Percentiles rank a stretch among this genome's conserved stretches.
Conservation (phyloP, 1,140 invertebrate species). For the Drosophila parvula region DNA sequence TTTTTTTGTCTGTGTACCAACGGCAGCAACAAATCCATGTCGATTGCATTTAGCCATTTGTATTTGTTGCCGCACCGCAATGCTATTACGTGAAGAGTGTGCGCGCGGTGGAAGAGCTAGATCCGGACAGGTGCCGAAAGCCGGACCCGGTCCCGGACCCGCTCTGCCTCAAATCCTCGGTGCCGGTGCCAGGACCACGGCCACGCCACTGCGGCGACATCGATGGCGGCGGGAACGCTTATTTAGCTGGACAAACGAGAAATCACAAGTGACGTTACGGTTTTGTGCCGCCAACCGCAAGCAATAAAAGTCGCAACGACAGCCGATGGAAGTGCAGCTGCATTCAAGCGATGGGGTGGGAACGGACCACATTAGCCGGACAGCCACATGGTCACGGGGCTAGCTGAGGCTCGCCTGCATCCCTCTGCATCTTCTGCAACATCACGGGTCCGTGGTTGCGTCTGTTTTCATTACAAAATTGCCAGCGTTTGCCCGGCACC, state of each 20-base stretch:
- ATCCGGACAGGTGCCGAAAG: constrained; percentile 70
- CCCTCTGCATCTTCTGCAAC: constrained; percentile 2
- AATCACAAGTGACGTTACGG: constrained; percentile 81
- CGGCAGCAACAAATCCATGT: constrained; percentile 34
- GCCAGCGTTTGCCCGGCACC: constrained; percentile 65
- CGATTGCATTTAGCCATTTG: constrained; percentile 44
- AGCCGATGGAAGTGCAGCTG: constrained; percentile 13
- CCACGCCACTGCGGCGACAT: constrained; percentile 54
- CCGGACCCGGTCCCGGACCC: constrained; percentile 34
- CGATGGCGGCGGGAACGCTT: constrained; percentile 45
- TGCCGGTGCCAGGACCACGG: constrained; percentile 2
- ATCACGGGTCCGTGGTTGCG: constrained; percentile 29
- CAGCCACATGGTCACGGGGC: constrained; percentile 48
- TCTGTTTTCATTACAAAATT: constrained; percentile 78
- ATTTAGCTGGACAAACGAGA: constrained; percentile 70
- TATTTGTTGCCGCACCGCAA: constrained; percentile 71
- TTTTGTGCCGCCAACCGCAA: constrained; percentile 78
- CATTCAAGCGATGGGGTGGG: background rate
- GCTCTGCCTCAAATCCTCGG: background rate
- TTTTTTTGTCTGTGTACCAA: constrained; percentile 4
- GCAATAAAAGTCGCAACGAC: constrained; percentile 78
- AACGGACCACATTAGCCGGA: constrained; percentile 54
- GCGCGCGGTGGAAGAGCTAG: constrained; percentile 28
- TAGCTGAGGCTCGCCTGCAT: constrained; percentile 3
- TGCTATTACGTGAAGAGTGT: constrained; percentile 75